Conservation (phyloP, 2,797 vertebrate genomes). For the Pseudocheirus occidentalis region DNA sequence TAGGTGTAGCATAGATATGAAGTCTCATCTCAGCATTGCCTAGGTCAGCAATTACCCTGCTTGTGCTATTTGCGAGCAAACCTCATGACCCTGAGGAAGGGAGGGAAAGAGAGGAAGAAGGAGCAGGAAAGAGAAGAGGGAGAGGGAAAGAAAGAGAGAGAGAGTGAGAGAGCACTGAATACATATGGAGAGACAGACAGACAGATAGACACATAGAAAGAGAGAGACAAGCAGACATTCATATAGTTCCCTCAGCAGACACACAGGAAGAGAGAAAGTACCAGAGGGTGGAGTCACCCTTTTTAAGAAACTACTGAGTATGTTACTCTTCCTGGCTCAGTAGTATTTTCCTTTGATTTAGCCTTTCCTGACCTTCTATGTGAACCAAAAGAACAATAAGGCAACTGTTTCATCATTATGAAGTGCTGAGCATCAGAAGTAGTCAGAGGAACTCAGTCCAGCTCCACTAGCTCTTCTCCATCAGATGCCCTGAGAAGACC, state of each 20-base stretch:
- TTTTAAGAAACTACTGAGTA: not conserved
- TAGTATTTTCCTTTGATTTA: not conserved
- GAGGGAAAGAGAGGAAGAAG: too few relatives aligned
- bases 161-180: too few relatives aligned
- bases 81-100: too few relatives aligned
- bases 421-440: not conserved
- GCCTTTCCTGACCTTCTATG: not conserved
- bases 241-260: not conserved
- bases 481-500: not conserved
- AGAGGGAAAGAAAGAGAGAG: too few relatives aligned
- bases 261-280: not conserved
- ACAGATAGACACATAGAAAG: not conserved
- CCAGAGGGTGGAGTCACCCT: not conserved
- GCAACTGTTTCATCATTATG: not conserved
- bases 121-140: too few relatives aligned
- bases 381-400: not conserved
- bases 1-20: not conserved
- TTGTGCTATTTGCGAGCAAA: too few relatives aligned
- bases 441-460: not conserved
- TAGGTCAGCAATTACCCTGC: not conserved
- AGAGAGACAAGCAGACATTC: not conserved
- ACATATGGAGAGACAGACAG: too few relatives aligned
- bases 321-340: not conserved
- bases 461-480: not conserved
- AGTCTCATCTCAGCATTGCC: not conserved